A percentile compares a stretch with the other conserved stretches of the same genome.
phyloP scores from a whole-genome alignment of 2,113 vertebrate species.

The Pangasianodon hypophthalmus region DNA sequence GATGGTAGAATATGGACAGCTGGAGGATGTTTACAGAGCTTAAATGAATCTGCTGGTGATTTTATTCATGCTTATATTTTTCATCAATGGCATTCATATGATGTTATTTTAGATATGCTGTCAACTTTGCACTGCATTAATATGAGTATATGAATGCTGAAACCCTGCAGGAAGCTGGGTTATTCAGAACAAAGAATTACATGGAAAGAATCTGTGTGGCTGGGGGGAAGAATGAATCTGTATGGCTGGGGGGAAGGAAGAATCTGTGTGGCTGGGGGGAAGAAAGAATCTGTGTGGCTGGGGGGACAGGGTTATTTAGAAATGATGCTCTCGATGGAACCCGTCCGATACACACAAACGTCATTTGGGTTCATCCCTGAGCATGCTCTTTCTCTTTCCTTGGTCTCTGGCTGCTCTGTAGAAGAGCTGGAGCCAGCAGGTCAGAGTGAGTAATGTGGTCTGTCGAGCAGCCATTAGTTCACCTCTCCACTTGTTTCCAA shows the following conservation, averaged over 20 bases:
- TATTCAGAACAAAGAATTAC: background rate
- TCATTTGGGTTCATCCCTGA: constrained; percentile 19
- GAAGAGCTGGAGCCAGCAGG: constrained; percentile 26
- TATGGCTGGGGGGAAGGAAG: constrained; percentile 24
- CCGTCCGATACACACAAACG: background rate
- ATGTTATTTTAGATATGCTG: background rate
- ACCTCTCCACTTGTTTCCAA: constrained; percentile 1
- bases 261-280: constrained; percentile 2
- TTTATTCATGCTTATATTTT: constrained; percentile 1
- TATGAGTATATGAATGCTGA: background rate
- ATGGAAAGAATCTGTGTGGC: background rate
- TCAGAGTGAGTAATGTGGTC: constrained; percentile 32
- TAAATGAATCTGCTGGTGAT: background rate
- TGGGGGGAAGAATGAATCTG: constrained; percentile 41
- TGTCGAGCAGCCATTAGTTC: constrained; percentile 32
- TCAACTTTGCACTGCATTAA: background rate
- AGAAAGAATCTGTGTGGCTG: background rate
- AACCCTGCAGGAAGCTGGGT: background rate
- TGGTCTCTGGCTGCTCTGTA: background rate
- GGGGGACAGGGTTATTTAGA: constrained; percentile 26
- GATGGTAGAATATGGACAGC: background rate
- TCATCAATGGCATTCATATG: background rate
- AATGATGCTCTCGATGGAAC: constrained; percentile 8
- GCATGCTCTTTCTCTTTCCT: constrained; percentile 22
- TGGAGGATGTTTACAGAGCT: background rate